These are phyloP conservation scores for Macrosoma leucophasiata DNA, from an alignment of 2,888 invertebrate species.

Conservation along the genomic window DNA sequence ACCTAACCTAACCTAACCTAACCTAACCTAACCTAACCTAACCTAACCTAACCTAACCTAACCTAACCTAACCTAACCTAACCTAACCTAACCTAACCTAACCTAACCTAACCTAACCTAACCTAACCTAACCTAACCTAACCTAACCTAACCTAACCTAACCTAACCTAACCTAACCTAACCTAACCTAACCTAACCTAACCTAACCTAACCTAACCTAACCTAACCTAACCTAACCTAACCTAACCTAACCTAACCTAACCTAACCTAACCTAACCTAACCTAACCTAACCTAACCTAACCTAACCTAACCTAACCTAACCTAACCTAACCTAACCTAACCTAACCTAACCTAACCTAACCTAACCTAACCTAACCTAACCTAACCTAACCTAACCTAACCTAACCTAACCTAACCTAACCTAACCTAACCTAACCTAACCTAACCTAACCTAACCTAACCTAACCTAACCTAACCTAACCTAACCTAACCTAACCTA, in stretches of 20 bases:
- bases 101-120: conserved; percentile 18
- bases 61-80: conserved; percentile 16
- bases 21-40: conserved; percentile 19
- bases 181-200: conserved; percentile 16
- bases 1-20: conserved; percentile 19
- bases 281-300: too few relatives aligned
- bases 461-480: conserved; percentile 2
- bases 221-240: conserved; percentile 13
- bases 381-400: conserved; percentile 1
- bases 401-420: conserved; percentile 3
- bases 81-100: conserved; percentile 14
- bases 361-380: neutral
- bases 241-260: conserved; percentile 14
- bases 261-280: conserved; percentile 5
- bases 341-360: neutral
- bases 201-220: conserved; percentile 19
- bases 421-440: neutral
- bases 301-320: neutral
- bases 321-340: neutral
- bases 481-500: conserved; percentile 8
- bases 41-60: conserved; percentile 16
- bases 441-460: conserved; percentile 1
- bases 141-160: conserved; percentile 19
- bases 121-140: conserved; percentile 19
- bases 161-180: conserved; percentile 16